Percentiles rank a stretch among this genome's conserved stretches.
Evolutionary conservation across 2,797 vertebrate species (phyloP).

Genomic region (Aplochiton taeniatus): DNA sequence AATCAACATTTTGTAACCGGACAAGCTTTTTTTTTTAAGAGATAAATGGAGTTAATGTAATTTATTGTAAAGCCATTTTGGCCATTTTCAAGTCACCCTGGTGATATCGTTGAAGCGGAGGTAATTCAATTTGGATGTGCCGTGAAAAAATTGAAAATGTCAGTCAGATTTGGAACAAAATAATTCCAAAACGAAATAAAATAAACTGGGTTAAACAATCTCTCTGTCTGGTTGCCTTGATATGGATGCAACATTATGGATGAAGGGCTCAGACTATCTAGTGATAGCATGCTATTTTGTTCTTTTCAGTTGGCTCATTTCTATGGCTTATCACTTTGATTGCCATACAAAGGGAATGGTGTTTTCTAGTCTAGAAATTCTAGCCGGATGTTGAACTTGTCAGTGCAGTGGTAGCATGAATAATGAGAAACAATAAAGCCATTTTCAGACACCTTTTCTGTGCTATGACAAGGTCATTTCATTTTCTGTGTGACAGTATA

Average conservation of each 20-base stretch:
- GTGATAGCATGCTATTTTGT: constrained; percentile 49
- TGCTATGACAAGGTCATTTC: too few relatives aligned
- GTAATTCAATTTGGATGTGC: constrained; percentile 65
- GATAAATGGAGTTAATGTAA: constrained; percentile 27
- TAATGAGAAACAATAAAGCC: too few relatives aligned
- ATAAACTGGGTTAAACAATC: constrained; percentile 56
- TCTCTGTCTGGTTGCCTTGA: constrained; percentile 61
- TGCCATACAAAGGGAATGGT: too few relatives aligned
- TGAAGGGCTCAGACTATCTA: too few relatives aligned
- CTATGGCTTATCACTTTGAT: neutral
- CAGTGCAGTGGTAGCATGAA: too few relatives aligned
- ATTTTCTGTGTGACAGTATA: too few relatives aligned
- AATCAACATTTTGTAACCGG: neutral
- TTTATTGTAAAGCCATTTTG: constrained; percentile 48
- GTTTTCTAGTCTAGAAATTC: too few relatives aligned
- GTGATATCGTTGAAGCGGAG: constrained; percentile 47
- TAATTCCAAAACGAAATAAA: constrained; percentile 37
- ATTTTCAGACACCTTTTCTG: too few relatives aligned
- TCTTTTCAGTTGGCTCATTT: constrained; percentile 47
- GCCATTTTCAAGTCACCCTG: constrained; percentile 66
- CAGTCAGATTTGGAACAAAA: constrained; percentile 66
- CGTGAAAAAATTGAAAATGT: constrained; percentile 56
- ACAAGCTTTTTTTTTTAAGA: neutral
- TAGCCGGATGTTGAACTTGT: too few relatives aligned
- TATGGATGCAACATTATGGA: constrained; percentile 46